Percentiles rank a stretch among this genome's conserved stretches.
Evolutionary conservation across 2,888 invertebrate species (phyloP).

Genomic region (Drosophila prolongata): DNA sequence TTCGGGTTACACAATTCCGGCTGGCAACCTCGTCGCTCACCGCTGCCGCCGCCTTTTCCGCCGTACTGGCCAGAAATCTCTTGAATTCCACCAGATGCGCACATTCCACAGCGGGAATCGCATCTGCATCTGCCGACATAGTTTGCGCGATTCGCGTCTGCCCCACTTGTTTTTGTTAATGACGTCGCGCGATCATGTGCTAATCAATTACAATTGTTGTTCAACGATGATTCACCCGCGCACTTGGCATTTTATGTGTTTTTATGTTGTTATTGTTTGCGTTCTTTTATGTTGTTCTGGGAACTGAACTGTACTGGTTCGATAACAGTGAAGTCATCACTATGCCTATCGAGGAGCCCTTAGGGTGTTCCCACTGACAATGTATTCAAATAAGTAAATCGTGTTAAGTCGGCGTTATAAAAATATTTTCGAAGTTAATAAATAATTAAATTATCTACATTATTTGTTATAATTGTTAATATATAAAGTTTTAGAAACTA

Average conservation of each 20-base stretch:
- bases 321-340: not conserved
- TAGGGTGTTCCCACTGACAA: not conserved
- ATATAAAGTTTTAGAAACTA: too few species aligned
- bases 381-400: too few species aligned
- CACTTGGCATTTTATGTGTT: conserved; percentile 55
- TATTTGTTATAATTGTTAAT: too few species aligned
- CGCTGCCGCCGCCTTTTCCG: conserved; percentile 33
- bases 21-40: conserved; percentile 46
- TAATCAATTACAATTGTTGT: conserved; percentile 35
- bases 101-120: conserved; percentile 54
- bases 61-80: conserved; percentile 54
- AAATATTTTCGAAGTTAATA: too few species aligned
- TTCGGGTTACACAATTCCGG: conserved; percentile 75
- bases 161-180: conserved; percentile 5
- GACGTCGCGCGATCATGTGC: conserved; percentile 40
- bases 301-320: conserved; percentile 11
- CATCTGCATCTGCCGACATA: conserved; percentile 55
- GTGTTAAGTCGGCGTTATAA: too few species aligned
- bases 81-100: conserved; percentile 68
- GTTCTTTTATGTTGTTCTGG: conserved; percentile 34
- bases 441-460: too few species aligned
- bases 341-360: not conserved
- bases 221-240: conserved; percentile 60
- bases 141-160: conserved; percentile 19
- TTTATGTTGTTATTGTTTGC: conserved; percentile 65